Base-by-base conservation (phyloP, 1,140 invertebrate genomes). In the Drosophila arawakana region DNA sequence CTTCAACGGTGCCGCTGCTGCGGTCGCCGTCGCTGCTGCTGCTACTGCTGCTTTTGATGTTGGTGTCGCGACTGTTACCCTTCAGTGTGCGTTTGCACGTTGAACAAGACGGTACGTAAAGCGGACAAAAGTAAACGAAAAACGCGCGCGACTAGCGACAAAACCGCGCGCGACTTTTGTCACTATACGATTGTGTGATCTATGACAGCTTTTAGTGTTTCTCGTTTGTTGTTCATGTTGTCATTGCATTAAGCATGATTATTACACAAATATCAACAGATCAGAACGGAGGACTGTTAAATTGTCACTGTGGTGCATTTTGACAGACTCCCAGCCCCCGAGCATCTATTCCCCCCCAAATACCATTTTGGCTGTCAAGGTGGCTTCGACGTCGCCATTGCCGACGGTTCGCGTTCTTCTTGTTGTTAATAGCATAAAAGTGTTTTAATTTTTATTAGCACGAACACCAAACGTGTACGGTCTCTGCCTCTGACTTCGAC, bases 371-470 rank as follows among this genome's bases (percentile, higher is more conserved):
- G 62, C 62, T 65, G 62, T 49, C 68, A 60, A 63, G 60, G 62
- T 65, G 62, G 37, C 71, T 58, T 62, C 60, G 61, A 72, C 75
- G 35, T 46, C 55, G 44, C 43, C 54, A 50, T 49, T n/a, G 58
- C 47, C 75, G 58, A 70, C 76, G 68, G 76, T 80, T 88, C 59
- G 76, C 79, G 50, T 85, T 77, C 81, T 73, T 76, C 81, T 73
- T 76, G 68, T 79, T 76, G 81, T 86, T 86, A 88, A 86, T 86
- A 82, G 84, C 84, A 72, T 80, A 83, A 83, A 88, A 86, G 83
- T 86, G 83, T 83, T 86, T 86, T 86, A 86, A 86, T 88, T 86
- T 86, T 86, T 86, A 86, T 86, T 88, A 76, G 83, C 83, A 86
- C 83, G 83, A 86, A 88, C 73, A 75, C 73, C 78, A 54, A 60